Evolutionary conservation across 2,113 vertebrate species (phyloP), one percentile per base, ranked within the genome.

Genomic region (Grammomys dolichurus): DNA sequence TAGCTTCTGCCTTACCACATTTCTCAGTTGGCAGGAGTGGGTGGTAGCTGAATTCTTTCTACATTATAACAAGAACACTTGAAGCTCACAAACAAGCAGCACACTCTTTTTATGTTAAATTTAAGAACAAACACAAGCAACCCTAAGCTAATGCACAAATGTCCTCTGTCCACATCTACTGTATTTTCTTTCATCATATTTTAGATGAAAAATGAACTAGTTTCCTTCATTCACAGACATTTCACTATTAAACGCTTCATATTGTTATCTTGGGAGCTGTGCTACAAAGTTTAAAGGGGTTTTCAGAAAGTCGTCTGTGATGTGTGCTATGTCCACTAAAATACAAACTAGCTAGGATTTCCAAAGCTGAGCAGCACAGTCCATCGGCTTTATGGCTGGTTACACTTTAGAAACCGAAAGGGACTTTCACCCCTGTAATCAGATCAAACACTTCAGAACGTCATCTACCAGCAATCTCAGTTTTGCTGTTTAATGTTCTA

Each of bases 161-260:
- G 31, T 60, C 72, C 67, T 93, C 73, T 96, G 93, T 63, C 87
- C 70, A 87, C 19, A 95, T 67, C 96, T 54, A 93, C 84, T 89
- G 87, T 51, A 88, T 82, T 89, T 95, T 90, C 88, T 97, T 89
- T 92, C 46, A 95, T 54, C 54, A 92, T n/a, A 96, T 82, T 96
- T 88, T 90, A 92, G 88, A 82, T 91, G 43, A 95, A 93, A 96
- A 89, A 65, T 69, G 56, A 94, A 92, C 93, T 94, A 88, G 93
- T 92, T 87, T 97, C 73, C 89, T 97, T 98, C 95, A 97, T 81
- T 93, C 96, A 82, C 70, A 72, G 73, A 91, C 36, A 91, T 88
- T 67, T 97, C 82, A 90, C 77, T 78, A 67, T 82, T 67, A 69
- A 19, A 89, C 31, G 20, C 54, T 69, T 90, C 88, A 81, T 17